phyloP scores from a whole-genome alignment of 2,888 invertebrate genomes.

The Nephrotoma flavescens region DNA sequence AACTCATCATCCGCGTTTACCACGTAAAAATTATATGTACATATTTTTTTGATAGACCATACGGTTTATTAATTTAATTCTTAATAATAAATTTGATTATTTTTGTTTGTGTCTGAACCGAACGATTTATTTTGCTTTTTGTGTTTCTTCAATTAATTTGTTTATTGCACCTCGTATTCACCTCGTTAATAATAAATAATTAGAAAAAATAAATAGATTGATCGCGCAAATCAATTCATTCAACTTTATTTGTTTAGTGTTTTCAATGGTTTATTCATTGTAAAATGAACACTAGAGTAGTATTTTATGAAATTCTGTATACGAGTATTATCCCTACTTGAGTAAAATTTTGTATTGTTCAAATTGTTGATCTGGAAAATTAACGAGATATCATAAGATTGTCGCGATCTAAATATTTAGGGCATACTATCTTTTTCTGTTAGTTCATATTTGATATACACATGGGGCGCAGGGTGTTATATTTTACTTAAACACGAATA shows the following conservation, averaged over 20 bases:
- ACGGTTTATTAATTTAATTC: neutral
- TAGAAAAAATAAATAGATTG: neutral
- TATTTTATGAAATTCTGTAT: no score
- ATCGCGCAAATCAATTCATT: neutral
- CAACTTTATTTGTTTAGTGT: neutral
- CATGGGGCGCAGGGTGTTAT: neutral
- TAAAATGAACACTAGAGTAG: neutral
- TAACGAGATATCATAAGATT: neutral
- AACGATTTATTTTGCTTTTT: neutral
- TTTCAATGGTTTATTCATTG: neutral
- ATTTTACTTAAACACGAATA: neutral
- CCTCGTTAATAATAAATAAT: neutral
- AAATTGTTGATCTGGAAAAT: neutral
- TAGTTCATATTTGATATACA: neutral
- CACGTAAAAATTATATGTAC: no score
- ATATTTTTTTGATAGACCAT: neutral
- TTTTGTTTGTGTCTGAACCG: neutral
- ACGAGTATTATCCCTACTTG: no score
- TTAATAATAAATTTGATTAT: neutral
- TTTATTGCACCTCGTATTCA: neutral
- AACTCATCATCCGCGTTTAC: no score
- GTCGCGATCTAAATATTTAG: no score
- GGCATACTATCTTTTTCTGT: no score
- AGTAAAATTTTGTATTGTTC: neutral
- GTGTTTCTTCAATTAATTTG: neutral